Conservation (phyloP, 2,888 invertebrate species). For the Myopa tessellatipennis region DNA sequence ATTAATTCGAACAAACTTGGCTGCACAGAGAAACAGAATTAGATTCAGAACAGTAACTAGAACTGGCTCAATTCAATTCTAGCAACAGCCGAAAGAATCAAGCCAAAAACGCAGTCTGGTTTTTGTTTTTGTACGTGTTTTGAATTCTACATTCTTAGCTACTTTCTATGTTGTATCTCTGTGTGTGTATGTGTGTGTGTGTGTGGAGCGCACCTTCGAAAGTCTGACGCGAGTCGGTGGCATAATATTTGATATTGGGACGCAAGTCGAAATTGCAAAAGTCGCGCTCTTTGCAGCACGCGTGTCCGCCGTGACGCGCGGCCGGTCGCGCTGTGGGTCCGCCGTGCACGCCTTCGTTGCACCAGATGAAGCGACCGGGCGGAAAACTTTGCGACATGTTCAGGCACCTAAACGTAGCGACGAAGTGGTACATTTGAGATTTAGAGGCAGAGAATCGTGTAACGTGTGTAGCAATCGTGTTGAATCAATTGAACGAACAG, state of each 20-base stretch:
- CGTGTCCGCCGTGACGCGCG: constrained; percentile 62
- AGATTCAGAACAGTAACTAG: constrained; percentile 21
- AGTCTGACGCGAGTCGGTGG: constrained; percentile 52
- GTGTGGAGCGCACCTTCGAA: constrained; percentile 58
- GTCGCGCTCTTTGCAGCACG: constrained; percentile 65
- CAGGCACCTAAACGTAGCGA: constrained; percentile 59
- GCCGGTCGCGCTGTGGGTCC: constrained; percentile 66
- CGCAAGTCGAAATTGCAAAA: constrained; percentile 68
- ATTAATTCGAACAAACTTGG: constrained; percentile 15
- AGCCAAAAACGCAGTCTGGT: constrained; percentile 13
- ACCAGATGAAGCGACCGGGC: constrained; percentile 67
- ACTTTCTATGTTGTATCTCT: background rate
- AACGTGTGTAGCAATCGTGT: background rate
- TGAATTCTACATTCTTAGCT: constrained; percentile 24
- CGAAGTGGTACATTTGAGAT: constrained; percentile 14
- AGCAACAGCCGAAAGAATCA: background rate
- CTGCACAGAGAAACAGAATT: constrained; percentile 20
- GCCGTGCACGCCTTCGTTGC: constrained; percentile 64
- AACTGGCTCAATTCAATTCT: constrained; percentile 20
- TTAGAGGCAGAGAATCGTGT: constrained; percentile 1
- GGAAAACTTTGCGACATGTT: constrained; percentile 65
- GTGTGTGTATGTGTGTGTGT: constrained; percentile 1
- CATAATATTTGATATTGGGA: constrained; percentile 64
- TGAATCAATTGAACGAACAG: background rate
- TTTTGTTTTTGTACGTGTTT: constrained; percentile 48